Base-by-base conservation (phyloP, 2,797 vertebrate genomes). In the Chromis chromis region DNA sequence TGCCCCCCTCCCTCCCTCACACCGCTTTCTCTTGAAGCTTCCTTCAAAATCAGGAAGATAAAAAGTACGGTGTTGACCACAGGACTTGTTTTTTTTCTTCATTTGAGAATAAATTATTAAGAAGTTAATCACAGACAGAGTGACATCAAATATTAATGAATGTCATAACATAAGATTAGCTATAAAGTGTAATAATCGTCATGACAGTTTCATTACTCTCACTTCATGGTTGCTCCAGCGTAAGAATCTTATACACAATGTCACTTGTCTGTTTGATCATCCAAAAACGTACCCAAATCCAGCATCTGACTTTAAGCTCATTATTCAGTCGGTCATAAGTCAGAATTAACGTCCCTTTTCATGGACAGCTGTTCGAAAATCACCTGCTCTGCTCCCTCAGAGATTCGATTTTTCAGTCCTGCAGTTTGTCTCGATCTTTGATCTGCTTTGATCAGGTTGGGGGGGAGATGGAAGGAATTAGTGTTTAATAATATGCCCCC, bases 401-500 rank as follows among this genome's bases (percentile, higher is more conserved):
- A 88, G 76, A 91, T 87, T 86, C 0, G 69, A 86, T 89, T 88
- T 88, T 70, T 82, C 57, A 65, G 65, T 64, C 65, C 86, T 89
- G 69, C 75, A 72, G 73, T 90, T 92, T 74, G 76, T 85, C 76
- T 79, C 62, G 44, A 82, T 93, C 85, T 91, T 92, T 91, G 88
- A 90, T 91, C 62, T 76, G 76, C 80, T 92, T 90, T 86, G 91
- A 93, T 93, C 89, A 81, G 81, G 76, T 80, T 72, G 46, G 49
- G 79, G 62, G 62, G 61, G 65, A 65, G 62, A 17, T 74, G 80
- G 70, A 72, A 70, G 81, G 70, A 88, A 85, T 84, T 80, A 48
- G 74, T 71, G 81, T 91, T 92, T 93, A 91, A 93, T 92, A 92
- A 91, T 91, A 87, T 88, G 72, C 88, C 84, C 65, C 77, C 78